Percentiles rank a stretch among this genome's conserved stretches.
These are phyloP conservation scores for Pseudoips prasinana DNA, from an alignment of 2,888 invertebrate genomes.

Conservation along the genomic window DNA sequence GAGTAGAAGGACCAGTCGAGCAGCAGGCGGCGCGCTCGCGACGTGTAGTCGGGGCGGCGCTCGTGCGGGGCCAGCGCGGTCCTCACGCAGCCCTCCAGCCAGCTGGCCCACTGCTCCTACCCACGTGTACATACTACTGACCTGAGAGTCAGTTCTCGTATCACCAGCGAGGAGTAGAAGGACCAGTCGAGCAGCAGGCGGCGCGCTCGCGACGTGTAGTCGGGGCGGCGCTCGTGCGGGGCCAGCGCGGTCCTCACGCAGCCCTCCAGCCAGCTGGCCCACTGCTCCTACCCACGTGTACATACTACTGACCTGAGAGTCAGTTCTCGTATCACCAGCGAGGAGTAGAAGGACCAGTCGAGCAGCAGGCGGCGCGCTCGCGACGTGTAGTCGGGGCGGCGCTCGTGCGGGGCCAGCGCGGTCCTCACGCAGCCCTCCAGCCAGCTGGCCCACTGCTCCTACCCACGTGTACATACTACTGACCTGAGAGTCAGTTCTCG, in stretches of 20 bases:
- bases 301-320: constrained; percentile 82
- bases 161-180: too few species aligned
- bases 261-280: constrained; percentile 85
- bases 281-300: constrained; percentile 60
- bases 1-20: constrained; percentile 99
- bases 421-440: constrained; percentile 59
- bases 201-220: too few species aligned
- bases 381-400: constrained; percentile 86
- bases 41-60: too few species aligned
- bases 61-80: too few species aligned
- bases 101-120: too few species aligned
- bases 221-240: too few species aligned
- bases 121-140: too few species aligned
- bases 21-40: too few species aligned
- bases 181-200: too few species aligned
- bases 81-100: too few species aligned
- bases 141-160: too few species aligned
- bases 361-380: constrained; percentile 93
- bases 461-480: neutral
- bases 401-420: constrained; percentile 86
- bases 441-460: neutral
- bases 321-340: constrained; percentile 98
- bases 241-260: constrained; percentile 92
- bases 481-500: constrained; percentile 80
- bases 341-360: constrained; percentile 99